These are phyloP conservation scores for Pygocentrus nattereri DNA, from an alignment of 2,797 vertebrate genomes.

Conservation along the genomic window DNA sequence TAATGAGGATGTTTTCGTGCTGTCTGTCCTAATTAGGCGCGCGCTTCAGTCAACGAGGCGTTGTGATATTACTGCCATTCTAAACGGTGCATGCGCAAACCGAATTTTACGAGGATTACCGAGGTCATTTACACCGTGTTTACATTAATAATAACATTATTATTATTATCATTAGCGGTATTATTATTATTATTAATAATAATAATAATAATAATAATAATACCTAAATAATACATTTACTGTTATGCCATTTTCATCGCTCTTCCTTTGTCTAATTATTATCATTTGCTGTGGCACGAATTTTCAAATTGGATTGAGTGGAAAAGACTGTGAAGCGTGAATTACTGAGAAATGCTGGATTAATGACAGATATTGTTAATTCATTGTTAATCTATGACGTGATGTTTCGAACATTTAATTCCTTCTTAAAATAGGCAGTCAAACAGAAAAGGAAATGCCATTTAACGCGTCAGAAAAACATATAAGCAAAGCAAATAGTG, in stretches of 20 bases:
- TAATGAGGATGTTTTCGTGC: constrained; percentile 1
- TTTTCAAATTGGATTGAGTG: too few relatives aligned
- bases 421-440: too few relatives aligned
- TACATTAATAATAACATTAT: background rate
- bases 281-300: too few relatives aligned
- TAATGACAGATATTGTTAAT: too few relatives aligned
- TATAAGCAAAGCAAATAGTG: background rate
- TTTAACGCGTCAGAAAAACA: background rate
- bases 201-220: background rate
- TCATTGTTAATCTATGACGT: too few relatives aligned
- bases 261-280: too few relatives aligned
- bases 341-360: too few relatives aligned
- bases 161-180: background rate
- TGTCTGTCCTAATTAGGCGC: background rate
- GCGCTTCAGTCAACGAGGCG: background rate
- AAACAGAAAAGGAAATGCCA: too few relatives aligned
- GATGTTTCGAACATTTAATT: too few relatives aligned
- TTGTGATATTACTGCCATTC: background rate
- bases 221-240: too few relatives aligned
- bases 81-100: background rate
- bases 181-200: background rate
- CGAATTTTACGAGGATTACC: background rate
- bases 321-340: too few relatives aligned
- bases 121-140: background rate
- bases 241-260: too few relatives aligned